Base-by-base conservation (phyloP, 2,888 invertebrate species). In the Lepetodrilus schrolli region DNA sequence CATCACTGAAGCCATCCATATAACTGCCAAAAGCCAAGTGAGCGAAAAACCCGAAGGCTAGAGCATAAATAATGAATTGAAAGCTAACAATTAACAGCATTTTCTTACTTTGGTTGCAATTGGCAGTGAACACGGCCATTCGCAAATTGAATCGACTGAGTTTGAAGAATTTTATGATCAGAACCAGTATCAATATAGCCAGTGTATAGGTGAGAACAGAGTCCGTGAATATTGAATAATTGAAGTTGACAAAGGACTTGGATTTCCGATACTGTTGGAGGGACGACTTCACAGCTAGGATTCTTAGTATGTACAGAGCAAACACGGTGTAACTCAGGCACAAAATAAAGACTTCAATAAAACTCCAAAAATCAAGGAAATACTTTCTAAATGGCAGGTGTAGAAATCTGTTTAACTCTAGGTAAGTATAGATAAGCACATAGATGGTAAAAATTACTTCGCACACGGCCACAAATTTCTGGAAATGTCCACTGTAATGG, bases 91-190 rank as follows among this genome's bases (percentile, higher is more conserved):
- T n/a, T n/a, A 72, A 4, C 4, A 86, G 48, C 21, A 66, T 68
- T 7, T 71, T 50, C 37, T 73, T 77, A 3, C 77, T 73, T 30
- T 68, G 30, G 2, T 66, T 36, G 1, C 85, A 30, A 4, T 80
- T 80, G n/a, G 78, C 76, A 4, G 78, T 50, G 4, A 85, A 34
- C 38, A 83, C 69, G 26, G 75, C 74, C 47, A 82, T 79, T 68
- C 78, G 78, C 37, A 73, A 77, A 74, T 83, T 84, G 66, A 83
- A 86, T 47, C 77, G 74, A 1, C 84, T 72, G 26, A 83, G 70
- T 65, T 84, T 84, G 43, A 82, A 76, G 23, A 80, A 74, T 73
- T 84, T 84, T n/a, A 85, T 36, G 10, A 82, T 83, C 1, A 82
- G 74, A 1, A 86, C 4, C 1, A 78, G 70, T 13, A 82, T 78